Conservation (phyloP, 2,888 invertebrate genomes). For the Argyra leucocephala region DNA sequence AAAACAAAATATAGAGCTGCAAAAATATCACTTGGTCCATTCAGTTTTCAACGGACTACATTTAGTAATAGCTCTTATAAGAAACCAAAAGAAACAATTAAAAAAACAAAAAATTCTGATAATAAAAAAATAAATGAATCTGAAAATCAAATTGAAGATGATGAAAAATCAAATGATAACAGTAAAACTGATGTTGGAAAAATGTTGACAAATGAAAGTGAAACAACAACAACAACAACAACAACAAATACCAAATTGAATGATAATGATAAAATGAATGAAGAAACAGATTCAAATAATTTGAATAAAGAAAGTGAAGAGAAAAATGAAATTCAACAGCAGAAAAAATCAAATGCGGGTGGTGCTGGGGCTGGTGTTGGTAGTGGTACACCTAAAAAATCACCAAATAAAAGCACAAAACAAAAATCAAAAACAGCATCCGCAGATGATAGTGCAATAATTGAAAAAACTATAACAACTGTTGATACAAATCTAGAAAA, state of each 20-base stretch:
- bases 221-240: neutral
- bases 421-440: neutral
- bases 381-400: neutral
- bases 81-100: neutral
- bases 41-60: neutral
- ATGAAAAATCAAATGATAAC: neutral
- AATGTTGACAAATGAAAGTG: neutral
- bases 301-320: neutral
- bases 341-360: neutral
- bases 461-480: neutral
- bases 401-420: neutral
- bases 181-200: neutral
- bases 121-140: neutral
- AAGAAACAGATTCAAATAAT: neutral
- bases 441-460: neutral
- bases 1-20: constrained; percentile 43
- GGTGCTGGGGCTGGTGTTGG: neutral
- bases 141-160: neutral
- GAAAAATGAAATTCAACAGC: neutral
- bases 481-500: neutral
- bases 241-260: neutral
- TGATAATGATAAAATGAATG: neutral
- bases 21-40: constrained; percentile 5
- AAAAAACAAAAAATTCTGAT: neutral
- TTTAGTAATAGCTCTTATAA: constrained; percentile 3